A percentile compares a stretch with the other conserved stretches of the same genome.
phyloP scores from a whole-genome alignment of 1,140 invertebrate species.

The Cepaea nemoralis region DNA sequence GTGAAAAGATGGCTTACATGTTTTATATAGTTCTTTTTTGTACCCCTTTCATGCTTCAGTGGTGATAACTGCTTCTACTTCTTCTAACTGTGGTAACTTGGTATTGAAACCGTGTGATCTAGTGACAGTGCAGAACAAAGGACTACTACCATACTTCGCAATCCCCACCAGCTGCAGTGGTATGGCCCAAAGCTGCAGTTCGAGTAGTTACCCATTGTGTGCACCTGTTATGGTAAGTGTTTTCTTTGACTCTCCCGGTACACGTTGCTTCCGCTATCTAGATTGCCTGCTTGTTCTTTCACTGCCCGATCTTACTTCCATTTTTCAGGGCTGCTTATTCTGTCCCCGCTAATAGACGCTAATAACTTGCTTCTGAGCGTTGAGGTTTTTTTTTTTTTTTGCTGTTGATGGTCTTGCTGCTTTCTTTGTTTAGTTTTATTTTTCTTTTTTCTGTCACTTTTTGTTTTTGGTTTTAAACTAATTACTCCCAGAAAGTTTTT shows the following conservation, averaged over 20 bases:
- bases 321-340: no score
- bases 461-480: no score
- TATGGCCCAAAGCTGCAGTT: conserved; percentile 52
- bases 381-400: no score
- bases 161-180: conserved; percentile 30
- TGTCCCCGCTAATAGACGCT: no score
- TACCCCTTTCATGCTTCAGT: conserved; percentile 52
- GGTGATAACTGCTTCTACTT: conserved; percentile 46
- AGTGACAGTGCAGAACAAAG: conserved; percentile 46
- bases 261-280: neutral
- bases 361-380: no score
- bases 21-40: conserved; percentile 42
- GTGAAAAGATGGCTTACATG: conserved; percentile 44
- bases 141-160: conserved; percentile 40
- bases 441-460: no score
- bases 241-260: neutral
- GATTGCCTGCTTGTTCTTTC: no score
- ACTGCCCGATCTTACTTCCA: no score
- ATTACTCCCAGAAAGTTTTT: no score
- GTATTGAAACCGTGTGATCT: conserved; percentile 42
- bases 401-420: no score
- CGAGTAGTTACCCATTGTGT: conserved; percentile 50
- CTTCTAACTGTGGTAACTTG: conserved; percentile 43
- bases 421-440: no score
- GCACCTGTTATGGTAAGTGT: conserved; percentile 50